Evolutionary conservation across 2,113 vertebrate species (phyloP), one percentile per base, ranked within the genome.

Genomic region (Poeciliopsis turrubarensis): DNA sequence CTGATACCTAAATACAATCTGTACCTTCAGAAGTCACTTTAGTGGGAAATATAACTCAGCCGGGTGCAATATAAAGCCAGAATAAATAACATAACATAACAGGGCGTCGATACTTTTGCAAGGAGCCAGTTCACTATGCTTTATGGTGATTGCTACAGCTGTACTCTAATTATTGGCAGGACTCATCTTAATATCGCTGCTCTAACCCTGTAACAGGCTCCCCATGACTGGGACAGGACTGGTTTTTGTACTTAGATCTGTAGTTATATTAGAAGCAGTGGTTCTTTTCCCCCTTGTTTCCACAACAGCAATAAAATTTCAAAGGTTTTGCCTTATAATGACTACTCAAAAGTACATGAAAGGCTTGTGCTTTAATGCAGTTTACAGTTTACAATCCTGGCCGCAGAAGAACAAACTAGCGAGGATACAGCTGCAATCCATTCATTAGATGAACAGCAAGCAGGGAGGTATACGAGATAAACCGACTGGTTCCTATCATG

Each of bases 401-500:
- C 19, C 32, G 51, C 10, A 72, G 51, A 60, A 26, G 60, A 65
- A 26, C 19, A 78, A 78, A 73, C 51, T 47, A 68, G 27, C 60
- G 65, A 27, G 27, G 65, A 41, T 69, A 11, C 65, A n/a, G 70
- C 70, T 65, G 76, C 11, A n/a, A 31, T 63, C 30, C 22, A 63
- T 72, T 29, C 31, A 60, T 72, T 63, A 8, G 60, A 68, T 71
- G 60, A 80, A 68, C 13, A 71, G 78, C 30, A 60, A 66, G 65
- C 39, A 26, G 30, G 70, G 87, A 66, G 70, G 63, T 1, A 32
- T 54, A 66, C 67, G 67, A 60, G 60, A 2, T 1, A 12, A 34
- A 11, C 2, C 7, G 30, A 74, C 80, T 82, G 82, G 80, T 74
- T 79, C 78, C 81, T 76, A 89, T 87, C 72, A 12, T 77, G 70